Evolutionary conservation across 2,113 vertebrate genomes (phyloP).

Genomic region (Nyctereutes procyonoides): DNA sequence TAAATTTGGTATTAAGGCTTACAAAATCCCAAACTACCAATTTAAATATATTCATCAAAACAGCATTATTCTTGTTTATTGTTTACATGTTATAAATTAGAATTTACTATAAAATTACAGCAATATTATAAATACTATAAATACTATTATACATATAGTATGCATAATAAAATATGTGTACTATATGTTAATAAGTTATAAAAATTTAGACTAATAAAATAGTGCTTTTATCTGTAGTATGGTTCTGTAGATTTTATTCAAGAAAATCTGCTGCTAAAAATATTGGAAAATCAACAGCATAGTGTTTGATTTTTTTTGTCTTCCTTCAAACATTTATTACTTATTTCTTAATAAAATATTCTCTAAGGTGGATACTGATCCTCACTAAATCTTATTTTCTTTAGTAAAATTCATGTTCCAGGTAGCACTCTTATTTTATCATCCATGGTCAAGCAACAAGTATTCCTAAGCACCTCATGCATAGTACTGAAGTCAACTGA

Average conservation of each 20-base stretch:
- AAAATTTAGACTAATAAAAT: background rate
- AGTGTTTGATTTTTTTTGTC: constrained; percentile 31
- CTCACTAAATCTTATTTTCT: constrained; percentile 16
- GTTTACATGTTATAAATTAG: constrained; percentile 26
- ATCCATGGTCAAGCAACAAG: background rate
- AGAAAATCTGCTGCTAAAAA: constrained; percentile 11
- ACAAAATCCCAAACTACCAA: constrained; percentile 41
- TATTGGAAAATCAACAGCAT: background rate
- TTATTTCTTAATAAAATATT: constrained; percentile 48
- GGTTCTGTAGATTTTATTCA: background rate
- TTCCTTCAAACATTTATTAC: constrained; percentile 12
- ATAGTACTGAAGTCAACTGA: background rate
- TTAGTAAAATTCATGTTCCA: background rate
- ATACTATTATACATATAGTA: background rate
- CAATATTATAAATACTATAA: background rate
- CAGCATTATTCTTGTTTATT: background rate
- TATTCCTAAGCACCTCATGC: background rate
- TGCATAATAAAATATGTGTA: background rate
- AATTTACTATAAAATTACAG: constrained; percentile 20
- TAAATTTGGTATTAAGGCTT: background rate
- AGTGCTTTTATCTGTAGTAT: background rate
- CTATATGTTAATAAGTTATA: constrained; percentile 5
- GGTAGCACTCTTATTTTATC: constrained; percentile 15
- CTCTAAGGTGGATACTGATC: background rate
- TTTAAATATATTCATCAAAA: constrained; percentile 51